These are phyloP conservation scores for Ligdia adustata DNA, from an alignment of 2,888 invertebrate genomes.

Conservation along the genomic window DNA sequence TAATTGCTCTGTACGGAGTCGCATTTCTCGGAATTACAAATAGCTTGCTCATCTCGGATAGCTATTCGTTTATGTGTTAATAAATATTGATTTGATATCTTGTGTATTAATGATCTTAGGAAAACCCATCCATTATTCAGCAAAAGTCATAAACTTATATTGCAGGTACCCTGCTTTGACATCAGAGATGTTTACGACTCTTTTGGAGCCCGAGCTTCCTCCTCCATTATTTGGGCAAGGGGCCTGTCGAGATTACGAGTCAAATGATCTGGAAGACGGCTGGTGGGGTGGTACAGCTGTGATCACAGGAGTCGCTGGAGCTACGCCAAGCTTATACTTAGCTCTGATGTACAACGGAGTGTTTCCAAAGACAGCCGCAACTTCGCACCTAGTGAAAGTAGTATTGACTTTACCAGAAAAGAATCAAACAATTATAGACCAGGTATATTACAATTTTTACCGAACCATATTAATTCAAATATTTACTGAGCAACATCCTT, in stretches of 20 bases:
- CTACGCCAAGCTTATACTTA: conserved; percentile 91
- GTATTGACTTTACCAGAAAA: conserved; percentile 88
- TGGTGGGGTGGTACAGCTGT: conserved; percentile 95
- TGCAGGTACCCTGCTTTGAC: conserved; percentile 87
- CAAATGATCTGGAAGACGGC: conserved; percentile 83
- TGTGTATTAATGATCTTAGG: not conserved
- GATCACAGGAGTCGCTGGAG: conserved; percentile 91
- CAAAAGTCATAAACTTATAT: conserved; percentile 14
- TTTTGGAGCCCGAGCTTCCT: conserved; percentile 87
- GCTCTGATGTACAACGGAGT: conserved; percentile 93
- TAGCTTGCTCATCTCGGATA: conserved; percentile 19
- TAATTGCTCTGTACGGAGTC: conserved; percentile 40
- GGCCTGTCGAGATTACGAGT: conserved; percentile 81
- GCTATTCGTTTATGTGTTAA: conserved; percentile 21
- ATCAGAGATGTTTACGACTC: conserved; percentile 92
- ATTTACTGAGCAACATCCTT: no score
- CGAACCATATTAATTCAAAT: no score
- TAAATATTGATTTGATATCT: conserved; percentile 8
- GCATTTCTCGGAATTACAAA: conserved; percentile 30
- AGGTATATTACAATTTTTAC: no score
- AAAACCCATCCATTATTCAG: conserved; percentile 4
- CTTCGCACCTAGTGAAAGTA: conserved; percentile 88
- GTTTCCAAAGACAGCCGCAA: conserved; percentile 85
- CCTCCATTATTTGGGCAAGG: conserved; percentile 85
- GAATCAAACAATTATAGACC: conserved; percentile 89